Evolutionary conservation across 2,797 vertebrate species (phyloP), one percentile per base, ranked within the genome.

Genomic region (Oceanodroma leucorhoa): DNA sequence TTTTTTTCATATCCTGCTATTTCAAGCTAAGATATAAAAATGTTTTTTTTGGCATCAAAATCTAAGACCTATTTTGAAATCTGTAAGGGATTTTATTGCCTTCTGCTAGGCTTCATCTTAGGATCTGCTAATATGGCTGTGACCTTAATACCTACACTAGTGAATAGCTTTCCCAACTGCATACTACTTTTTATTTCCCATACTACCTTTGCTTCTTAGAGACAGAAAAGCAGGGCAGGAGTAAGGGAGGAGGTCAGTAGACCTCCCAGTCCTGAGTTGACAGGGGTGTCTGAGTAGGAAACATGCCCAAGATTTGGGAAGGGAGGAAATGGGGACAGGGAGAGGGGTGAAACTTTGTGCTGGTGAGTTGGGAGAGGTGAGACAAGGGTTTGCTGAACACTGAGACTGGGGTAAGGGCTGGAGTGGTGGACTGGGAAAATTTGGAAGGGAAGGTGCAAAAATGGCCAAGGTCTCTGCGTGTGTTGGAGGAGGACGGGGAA

Each of bases 1-100:
- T 85, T 92, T 92, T 92, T 60, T 94, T 83, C 51, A n/a, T 71
- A 57, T 89, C 78, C 53, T 93, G 36, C 51, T 89, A 67, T 82
- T 95, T 85, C 75, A 64, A 93, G 38, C 60, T 43, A 70, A 93
- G 48, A 60, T 50, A 19, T 2, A 57, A 48, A 88, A 54, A 20
- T 9, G 2, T 2, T 18, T 34, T 41, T 89, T 85, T 88, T 91
- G 27, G 62, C 66, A 66, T 79, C 2, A 16, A 38, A 89, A 14
- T 79, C 9, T 24, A 82, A 80, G 79, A 60, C 64, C 57, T 75
- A 57, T 78, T 94, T 93, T 67, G 48, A 91, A 89, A 95, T 73
- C 55, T 80, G 48, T 46, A 57, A 90, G 50, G 53, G 78, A 66
- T 89, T 95, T 91, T 83, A 27, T 64, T 73, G 60, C 67, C 53